These are phyloP conservation scores for Nematostella vectensis DNA, from an alignment of 92 coral and sea anemone species.

Conservation along the genomic window DNA sequence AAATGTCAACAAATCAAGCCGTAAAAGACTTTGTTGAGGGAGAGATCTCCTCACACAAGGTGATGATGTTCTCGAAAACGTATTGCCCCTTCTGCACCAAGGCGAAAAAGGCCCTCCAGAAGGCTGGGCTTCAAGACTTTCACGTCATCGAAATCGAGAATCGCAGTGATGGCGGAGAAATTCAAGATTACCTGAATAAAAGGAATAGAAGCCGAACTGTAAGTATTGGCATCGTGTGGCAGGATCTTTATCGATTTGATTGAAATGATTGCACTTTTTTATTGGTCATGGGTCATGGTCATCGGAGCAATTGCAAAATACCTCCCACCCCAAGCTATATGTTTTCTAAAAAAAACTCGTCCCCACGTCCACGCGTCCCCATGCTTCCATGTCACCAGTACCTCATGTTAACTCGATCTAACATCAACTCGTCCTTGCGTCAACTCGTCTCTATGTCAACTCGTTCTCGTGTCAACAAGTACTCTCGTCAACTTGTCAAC, in stretches of 20 bases:
- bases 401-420: too few relatives aligned
- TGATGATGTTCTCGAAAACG: conserved; percentile 76
- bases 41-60: conserved; percentile 52
- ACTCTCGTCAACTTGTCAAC: too few relatives aligned
- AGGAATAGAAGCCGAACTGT: conserved; percentile 67
- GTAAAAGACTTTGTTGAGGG: conserved; percentile 46
- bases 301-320: too few relatives aligned
- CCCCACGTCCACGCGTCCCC: too few relatives aligned
- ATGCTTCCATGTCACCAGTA: too few relatives aligned
- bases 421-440: too few relatives aligned
- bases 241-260: neutral
- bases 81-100: conserved; percentile 75
- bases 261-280: neutral
- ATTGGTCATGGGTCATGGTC: too few relatives aligned
- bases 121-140: conserved; percentile 43
- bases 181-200: conserved; percentile 43
- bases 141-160: conserved; percentile 59
- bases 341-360: too few relatives aligned
- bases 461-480: too few relatives aligned
- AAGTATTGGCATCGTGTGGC: conserved; percentile 23
- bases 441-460: too few relatives aligned
- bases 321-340: too few relatives aligned
- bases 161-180: conserved; percentile 53
- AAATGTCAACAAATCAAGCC: neutral
- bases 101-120: conserved; percentile 53